Evolutionary conservation across 1,140 invertebrate species (phyloP).

Genomic region (Nymphalis io): DNA sequence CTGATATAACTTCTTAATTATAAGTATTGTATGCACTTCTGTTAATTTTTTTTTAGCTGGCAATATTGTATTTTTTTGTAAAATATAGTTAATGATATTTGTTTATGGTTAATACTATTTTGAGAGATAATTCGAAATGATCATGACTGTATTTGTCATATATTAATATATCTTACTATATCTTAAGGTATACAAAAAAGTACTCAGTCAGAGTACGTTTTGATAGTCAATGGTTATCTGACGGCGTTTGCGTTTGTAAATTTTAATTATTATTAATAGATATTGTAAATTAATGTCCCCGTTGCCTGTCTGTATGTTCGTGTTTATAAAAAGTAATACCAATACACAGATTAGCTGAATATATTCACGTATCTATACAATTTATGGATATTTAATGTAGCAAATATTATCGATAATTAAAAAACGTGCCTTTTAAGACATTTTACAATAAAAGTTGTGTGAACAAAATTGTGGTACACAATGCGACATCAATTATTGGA

Average conservation of each 20-base stretch:
- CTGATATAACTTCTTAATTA: neutral
- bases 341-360: too few relatives aligned
- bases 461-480: too few relatives aligned
- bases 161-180: slow-evolving; percentile 6
- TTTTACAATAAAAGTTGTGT: too few relatives aligned
- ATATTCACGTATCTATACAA: too few relatives aligned
- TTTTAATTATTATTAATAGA: neutral
- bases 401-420: too few relatives aligned
- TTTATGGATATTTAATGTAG: too few relatives aligned
- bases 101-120: neutral
- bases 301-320: too few relatives aligned
- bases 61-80: neutral
- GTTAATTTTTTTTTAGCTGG: slow-evolving; percentile 5
- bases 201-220: neutral
- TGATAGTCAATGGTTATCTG: neutral
- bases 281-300: neutral
- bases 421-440: too few relatives aligned
- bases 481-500: too few relatives aligned
- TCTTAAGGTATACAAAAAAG: neutral
- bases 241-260: neutral
- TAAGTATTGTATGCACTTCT: neutral
- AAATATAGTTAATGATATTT: slow-evolving; percentile 3
- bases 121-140: neutral
- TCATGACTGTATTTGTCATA: neutral
- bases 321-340: too few relatives aligned